Evolutionary conservation across 1,140 invertebrate species (phyloP).

Genomic region (Lasaia peninsularis): DNA sequence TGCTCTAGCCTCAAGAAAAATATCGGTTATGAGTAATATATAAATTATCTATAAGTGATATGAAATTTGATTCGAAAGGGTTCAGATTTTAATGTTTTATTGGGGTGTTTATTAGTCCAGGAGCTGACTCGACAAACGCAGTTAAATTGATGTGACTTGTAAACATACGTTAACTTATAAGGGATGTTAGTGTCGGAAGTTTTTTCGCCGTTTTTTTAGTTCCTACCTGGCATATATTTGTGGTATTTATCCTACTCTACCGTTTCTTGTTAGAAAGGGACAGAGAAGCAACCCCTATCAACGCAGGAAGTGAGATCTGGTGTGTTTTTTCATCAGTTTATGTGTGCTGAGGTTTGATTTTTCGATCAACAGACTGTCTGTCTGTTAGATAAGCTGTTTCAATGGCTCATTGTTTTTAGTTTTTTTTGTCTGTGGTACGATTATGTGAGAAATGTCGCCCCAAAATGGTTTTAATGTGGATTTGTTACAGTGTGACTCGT

Average conservation of each 20-base stretch:
- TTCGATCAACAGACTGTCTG: slow-evolving; percentile 54
- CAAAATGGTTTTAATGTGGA: slow-evolving; percentile 9
- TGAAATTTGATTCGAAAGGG: too few species aligned
- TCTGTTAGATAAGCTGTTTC: slow-evolving; percentile 54
- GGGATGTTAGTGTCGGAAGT: slow-evolving; percentile 10
- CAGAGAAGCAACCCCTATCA: slow-evolving; percentile 49
- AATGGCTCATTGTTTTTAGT: slow-evolving; percentile 53
- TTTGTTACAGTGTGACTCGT: not conserved
- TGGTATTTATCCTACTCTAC: slow-evolving; percentile 34
- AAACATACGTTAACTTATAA: slow-evolving; percentile 1
- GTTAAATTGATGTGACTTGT: not conserved
- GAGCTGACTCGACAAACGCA: not conserved
- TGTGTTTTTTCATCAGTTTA: slow-evolving; percentile 57
- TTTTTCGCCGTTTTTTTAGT: slow-evolving; percentile 13
- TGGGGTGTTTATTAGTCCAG: too few species aligned
- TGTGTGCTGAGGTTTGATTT: slow-evolving; percentile 61
- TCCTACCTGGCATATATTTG: slow-evolving; percentile 14
- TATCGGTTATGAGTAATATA: too few species aligned
- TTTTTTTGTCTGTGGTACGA: slow-evolving; percentile 26
- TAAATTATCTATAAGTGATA: too few species aligned
- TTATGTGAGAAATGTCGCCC: slow-evolving; percentile 23
- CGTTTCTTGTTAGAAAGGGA: slow-evolving; percentile 34
- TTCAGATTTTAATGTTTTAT: too few species aligned
- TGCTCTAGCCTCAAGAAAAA: too few species aligned
- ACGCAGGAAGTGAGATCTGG: slow-evolving; percentile 74